A percentile compares a stretch with the other conserved stretches of the same genome.
These are phyloP conservation scores for Thalpophila matura DNA, from an alignment of 2,888 invertebrate genomes.

Conservation along the genomic window DNA sequence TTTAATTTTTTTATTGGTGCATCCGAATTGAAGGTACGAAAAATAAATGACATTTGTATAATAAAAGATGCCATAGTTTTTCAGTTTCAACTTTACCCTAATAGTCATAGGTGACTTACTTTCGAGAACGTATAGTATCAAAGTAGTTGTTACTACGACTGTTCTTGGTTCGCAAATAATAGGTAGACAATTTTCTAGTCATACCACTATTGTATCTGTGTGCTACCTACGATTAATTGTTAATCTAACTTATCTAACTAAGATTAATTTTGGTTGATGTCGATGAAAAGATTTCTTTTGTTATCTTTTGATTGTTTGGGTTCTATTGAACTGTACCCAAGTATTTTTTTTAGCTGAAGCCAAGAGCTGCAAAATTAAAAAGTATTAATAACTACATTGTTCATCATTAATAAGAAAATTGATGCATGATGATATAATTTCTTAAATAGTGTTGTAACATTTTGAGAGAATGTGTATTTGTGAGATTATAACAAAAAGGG, in stretches of 20 bases:
- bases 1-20: no score
- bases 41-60: no score
- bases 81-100: background rate
- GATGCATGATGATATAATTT: no score
- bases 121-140: constrained; percentile 30
- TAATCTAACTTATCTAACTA: constrained; percentile 18
- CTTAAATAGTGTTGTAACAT: no score
- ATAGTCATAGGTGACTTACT: background rate
- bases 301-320: background rate
- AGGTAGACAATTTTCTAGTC: constrained; percentile 32
- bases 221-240: constrained; percentile 29
- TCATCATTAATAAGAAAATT: no score
- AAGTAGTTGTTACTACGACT: constrained; percentile 20
- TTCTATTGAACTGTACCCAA: background rate
- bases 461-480: no score
- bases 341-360: background rate
- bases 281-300: constrained; percentile 25
- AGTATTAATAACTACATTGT: no score
- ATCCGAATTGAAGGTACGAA: no score
- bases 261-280: constrained; percentile 35
- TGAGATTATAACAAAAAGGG: no score
- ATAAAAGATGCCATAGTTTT: background rate
- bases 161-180: constrained; percentile 37
- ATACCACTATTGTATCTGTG: constrained; percentile 32
- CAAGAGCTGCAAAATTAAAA: no score